Percentiles rank a stretch among this genome's conserved stretches.
phyloP scores from a whole-genome alignment of 2,113 vertebrate genomes.

The Brachirus orientalis region DNA sequence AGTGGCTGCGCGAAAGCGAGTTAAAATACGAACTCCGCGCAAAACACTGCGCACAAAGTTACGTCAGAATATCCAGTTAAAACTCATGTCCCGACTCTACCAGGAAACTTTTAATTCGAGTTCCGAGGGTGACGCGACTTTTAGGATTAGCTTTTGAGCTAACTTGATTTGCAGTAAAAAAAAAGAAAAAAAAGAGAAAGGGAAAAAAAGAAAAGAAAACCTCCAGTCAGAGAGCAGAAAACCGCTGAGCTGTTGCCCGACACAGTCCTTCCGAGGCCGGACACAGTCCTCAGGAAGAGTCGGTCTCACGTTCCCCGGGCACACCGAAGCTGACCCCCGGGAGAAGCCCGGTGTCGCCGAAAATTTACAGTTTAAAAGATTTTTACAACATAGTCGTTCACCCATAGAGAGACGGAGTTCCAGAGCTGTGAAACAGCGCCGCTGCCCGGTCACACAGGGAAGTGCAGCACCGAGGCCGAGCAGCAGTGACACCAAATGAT shows the following conservation, averaged over 20 bases:
- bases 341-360: not conserved
- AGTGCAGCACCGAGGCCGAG: constrained; percentile 44
- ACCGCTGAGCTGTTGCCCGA: constrained; percentile 36
- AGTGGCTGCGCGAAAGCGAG: constrained; percentile 30
- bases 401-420: constrained; percentile 64
- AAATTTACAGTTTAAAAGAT: constrained; percentile 62
- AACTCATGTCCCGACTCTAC: not conserved
- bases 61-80: accelerated
- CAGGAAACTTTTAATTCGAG: constrained; percentile 35
- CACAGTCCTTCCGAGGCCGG: not conserved
- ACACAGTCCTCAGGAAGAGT: not conserved
- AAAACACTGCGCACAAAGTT: constrained; percentile 14
- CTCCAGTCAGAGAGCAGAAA: constrained; percentile 50
- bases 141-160: constrained; percentile 67
- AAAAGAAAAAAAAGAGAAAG: too few species aligned
- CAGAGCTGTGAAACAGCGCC: constrained; percentile 67
- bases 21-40: constrained; percentile 14
- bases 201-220: too few species aligned
- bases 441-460: constrained; percentile 17
- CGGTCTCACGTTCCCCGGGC: not conserved
- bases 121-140: constrained; percentile 61
- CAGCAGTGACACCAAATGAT: too few species aligned
- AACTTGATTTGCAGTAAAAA: constrained; percentile 59
- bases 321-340: not conserved
- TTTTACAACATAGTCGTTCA: constrained; percentile 78